Evolutionary conservation across 2,113 vertebrate genomes (phyloP).

Genomic region (Campylorhamphus procurvoides): DNA sequence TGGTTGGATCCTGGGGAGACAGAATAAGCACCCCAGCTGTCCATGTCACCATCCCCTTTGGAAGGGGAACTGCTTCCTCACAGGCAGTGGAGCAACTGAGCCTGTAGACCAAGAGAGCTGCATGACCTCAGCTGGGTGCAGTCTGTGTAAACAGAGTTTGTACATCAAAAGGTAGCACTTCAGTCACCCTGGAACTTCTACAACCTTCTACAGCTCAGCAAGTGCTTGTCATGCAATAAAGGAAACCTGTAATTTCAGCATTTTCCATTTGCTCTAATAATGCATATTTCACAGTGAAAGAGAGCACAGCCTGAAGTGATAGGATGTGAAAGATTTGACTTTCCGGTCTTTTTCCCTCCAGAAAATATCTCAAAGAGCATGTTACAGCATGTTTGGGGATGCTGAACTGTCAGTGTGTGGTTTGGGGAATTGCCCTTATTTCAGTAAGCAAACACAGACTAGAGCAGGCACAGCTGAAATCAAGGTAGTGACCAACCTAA

Average conservation of each 20-base stretch:
- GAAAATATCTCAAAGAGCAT: background rate
- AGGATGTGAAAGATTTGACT: background rate
- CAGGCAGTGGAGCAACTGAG: background rate
- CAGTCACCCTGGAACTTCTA: background rate
- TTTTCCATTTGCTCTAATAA: background rate
- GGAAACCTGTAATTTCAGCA: background rate
- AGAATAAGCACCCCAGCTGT: background rate
- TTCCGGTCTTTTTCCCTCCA: background rate
- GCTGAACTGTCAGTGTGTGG: background rate
- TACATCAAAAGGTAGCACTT: background rate
- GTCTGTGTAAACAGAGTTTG: background rate
- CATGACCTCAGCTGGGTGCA: background rate
- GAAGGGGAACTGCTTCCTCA: background rate
- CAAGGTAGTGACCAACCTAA: background rate
- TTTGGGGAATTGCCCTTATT: background rate
- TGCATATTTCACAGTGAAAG: background rate
- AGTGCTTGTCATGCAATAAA: background rate
- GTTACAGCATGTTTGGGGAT: background rate
- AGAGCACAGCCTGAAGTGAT: background rate
- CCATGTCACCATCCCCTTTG: background rate
- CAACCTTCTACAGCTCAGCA: background rate
- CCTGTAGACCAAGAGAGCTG: accelerated
- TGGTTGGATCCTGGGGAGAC: background rate
- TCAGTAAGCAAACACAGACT: background rate
- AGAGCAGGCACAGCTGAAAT: background rate